Conservation (phyloP, 92 coral and sea anemone genomes). For the Parazoanthus swiftii region DNA sequence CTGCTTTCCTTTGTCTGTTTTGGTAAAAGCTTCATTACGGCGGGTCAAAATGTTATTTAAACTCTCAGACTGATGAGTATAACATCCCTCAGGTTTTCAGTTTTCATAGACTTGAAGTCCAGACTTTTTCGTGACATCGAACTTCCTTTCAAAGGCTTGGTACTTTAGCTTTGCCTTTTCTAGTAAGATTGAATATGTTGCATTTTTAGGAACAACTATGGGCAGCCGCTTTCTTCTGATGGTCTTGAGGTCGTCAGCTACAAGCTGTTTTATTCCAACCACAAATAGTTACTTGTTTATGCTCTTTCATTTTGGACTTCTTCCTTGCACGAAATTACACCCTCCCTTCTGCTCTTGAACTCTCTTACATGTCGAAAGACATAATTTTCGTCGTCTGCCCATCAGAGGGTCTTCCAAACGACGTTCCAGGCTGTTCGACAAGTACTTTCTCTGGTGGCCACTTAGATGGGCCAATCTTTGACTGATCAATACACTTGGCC, state of each 20-base stretch:
- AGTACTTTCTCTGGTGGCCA: slow-evolving; percentile 42
- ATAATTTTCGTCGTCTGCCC: slow-evolving; percentile 44
- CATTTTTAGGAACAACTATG: slow-evolving; percentile 56
- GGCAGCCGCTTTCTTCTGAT: slow-evolving; percentile 61
- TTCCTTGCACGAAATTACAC: slow-evolving; percentile 40
- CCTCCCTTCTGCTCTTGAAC: slow-evolving; percentile 47
- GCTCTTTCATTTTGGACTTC: slow-evolving; percentile 23
- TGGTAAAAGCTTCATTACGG: too few relatives aligned
- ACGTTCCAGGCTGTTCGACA: slow-evolving; percentile 17
- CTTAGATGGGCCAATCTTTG: slow-evolving; percentile 50
- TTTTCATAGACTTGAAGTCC: not conserved
- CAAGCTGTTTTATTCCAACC: slow-evolving; percentile 42
- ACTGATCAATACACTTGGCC: slow-evolving; percentile 25
- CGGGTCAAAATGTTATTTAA: too few relatives aligned
- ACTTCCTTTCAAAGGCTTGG: slow-evolving; percentile 70
- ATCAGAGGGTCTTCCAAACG: slow-evolving; percentile 52
- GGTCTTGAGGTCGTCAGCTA: slow-evolving; percentile 55
- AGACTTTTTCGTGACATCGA: slow-evolving; percentile 56
- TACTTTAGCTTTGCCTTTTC: slow-evolving; percentile 61
- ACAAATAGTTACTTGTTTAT: slow-evolving; percentile 38
- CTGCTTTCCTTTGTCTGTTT: too few relatives aligned
- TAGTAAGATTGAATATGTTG: slow-evolving; percentile 57
- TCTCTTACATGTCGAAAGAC: slow-evolving; percentile 49
- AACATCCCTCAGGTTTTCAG: too few relatives aligned
- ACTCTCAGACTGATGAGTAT: too few relatives aligned